Conservation (phyloP, 2,888 invertebrate genomes). For the Catocala fraxini region DNA sequence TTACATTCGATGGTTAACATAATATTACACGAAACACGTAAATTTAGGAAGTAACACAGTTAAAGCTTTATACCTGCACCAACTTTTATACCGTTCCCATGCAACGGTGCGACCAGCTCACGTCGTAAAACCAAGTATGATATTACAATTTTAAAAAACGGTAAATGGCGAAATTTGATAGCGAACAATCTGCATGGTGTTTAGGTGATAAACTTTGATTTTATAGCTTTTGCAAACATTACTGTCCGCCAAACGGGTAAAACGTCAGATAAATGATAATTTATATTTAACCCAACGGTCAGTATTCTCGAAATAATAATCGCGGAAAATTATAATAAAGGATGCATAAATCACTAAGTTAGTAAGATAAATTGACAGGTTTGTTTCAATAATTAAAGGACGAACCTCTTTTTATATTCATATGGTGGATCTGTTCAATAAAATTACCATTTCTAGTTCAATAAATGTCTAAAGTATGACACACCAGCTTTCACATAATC, state of each 20-base stretch:
- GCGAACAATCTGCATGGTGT: slow-evolving; percentile 25
- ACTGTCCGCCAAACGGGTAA: slow-evolving; percentile 48
- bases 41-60: neutral
- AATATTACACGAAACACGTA: neutral
- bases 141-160: slow-evolving; percentile 29
- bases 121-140: slow-evolving; percentile 39
- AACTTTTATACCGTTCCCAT: slow-evolving; percentile 27
- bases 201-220: slow-evolving; percentile 55
- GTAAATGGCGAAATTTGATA: slow-evolving; percentile 42
- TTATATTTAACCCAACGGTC: slow-evolving; percentile 42
- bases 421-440: too few relatives aligned
- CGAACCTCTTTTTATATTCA: too few relatives aligned
- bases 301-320: slow-evolving; percentile 26
- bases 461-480: too few relatives aligned
- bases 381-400: neutral
- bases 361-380: neutral
- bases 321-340: slow-evolving; percentile 11
- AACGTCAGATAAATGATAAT: slow-evolving; percentile 36
- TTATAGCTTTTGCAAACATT: slow-evolving; percentile 55
- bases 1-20: neutral
- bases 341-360: slow-evolving; percentile 7
- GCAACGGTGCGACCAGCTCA: slow-evolving; percentile 10
- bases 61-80: slow-evolving; percentile 14
- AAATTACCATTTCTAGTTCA: too few relatives aligned
- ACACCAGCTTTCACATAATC: too few relatives aligned